Base-by-base conservation (phyloP, 2,797 vertebrate species). In the Sebastolobus altivelis region DNA sequence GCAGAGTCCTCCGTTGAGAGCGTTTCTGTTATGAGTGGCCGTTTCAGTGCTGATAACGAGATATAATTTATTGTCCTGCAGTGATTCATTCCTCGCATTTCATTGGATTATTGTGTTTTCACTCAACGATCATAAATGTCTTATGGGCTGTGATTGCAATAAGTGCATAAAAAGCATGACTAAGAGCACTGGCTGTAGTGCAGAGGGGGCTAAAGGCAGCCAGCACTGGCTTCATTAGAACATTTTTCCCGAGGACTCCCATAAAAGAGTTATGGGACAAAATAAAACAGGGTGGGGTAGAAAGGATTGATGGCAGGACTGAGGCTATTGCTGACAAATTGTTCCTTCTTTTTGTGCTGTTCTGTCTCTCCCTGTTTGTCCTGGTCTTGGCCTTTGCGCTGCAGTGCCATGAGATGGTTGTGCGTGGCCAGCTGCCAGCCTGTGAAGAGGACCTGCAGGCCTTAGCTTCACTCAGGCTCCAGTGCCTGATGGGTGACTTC, bases 391-490 rank as follows among this genome's bases (percentile, higher is more conserved):
- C 68, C 62, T 76, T 76, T 5, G 11, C 8, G 4, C 72, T 1
- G 0, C 89, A 99, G 97, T 97, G 97, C 38, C 97, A 99, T 66
- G 97, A 98, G 90, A 96, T 98, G 96, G 96, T 98, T 87, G 94
- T 97, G 83, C 96, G 96, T 8, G 97, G 97, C 77, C 96, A 97
- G 79, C 94, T 98, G 65, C 96, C 97, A 0, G 96, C 96, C 3
- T 97, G 96, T 1, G 97, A 97, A 65, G 97, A 98, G 79, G 97
- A 97, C 65, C 95, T 99, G 82, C 95, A 97, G 81, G 95, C 95
- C 1, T 88, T 98, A 91, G 98, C 97, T 0, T 97, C 97, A 20
- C 94, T 98, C 86, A 95, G 97, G 87, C 96, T 98, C 46, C 98
- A 98, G 94, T 96, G 94, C 61, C 91, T 97, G 83, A 95, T 97